A percentile compares a stretch with the other conserved stretches of the same genome.
Conservation (phyloP, 2,797 vertebrate genomes). For the Micropoecilia bifurca region DNA sequence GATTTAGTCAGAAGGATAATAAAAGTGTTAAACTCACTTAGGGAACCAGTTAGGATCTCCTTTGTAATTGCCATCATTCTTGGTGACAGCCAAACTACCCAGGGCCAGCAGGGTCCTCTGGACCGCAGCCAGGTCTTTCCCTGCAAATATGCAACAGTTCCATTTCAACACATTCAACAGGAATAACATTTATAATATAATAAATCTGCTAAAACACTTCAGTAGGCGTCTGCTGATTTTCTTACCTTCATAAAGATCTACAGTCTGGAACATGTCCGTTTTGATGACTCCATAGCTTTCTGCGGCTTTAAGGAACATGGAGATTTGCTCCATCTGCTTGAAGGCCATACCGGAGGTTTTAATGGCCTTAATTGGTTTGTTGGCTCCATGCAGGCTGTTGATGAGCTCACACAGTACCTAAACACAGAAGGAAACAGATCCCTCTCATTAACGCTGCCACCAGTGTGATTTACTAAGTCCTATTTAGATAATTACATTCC, state of each 20-base stretch:
- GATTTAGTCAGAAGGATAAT: not conserved
- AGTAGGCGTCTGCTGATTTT: not conserved
- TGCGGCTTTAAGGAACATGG: constrained; percentile 90
- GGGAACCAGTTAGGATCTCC: constrained; percentile 95
- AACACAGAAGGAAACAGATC: constrained; percentile 11
- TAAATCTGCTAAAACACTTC: not conserved
- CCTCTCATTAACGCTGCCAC: constrained; percentile 4
- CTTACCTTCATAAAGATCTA: constrained; percentile 94
- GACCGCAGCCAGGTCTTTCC: constrained; percentile 91
- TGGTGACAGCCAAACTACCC: constrained; percentile 93
- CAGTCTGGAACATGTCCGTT: constrained; percentile 95
- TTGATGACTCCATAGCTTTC: constrained; percentile 91
- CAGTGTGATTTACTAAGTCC: not conserved
- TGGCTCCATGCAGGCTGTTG: constrained; percentile 86
- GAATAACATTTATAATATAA: not conserved
- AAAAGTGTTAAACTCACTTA: constrained; percentile 83
- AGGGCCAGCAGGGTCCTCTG: constrained; percentile 94
- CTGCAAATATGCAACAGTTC: constrained; percentile 63
- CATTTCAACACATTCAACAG: constrained; percentile 33
- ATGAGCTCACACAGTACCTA: constrained; percentile 92
- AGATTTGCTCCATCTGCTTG: constrained; percentile 97
- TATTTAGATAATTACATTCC: constrained; percentile 14
- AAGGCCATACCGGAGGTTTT: constrained; percentile 88
- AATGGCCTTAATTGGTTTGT: constrained; percentile 85
- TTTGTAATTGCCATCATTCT: constrained; percentile 88